phyloP scores from a whole-genome alignment of 2,888 invertebrate genomes.

The Drosophila putrida region DNA sequence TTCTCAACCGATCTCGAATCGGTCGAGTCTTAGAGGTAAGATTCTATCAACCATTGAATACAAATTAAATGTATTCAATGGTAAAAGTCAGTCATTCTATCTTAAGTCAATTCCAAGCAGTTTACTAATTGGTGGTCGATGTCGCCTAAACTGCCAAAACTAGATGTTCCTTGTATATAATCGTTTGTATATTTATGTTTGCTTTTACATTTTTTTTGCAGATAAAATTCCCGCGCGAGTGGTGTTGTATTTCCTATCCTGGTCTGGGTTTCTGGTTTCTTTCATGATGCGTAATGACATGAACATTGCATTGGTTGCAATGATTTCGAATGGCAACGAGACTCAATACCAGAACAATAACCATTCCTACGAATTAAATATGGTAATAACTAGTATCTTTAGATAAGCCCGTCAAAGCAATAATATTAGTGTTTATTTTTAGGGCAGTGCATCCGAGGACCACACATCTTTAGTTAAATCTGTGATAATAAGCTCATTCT shows the following conservation, averaged over 20 bases:
- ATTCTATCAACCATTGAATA: neutral
- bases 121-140: neutral
- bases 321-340: conserved; percentile 85
- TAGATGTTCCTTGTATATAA: too few relatives aligned
- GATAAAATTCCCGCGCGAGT: conserved; percentile 89
- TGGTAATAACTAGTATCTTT: conserved; percentile 58
- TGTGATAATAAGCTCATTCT: conserved; percentile 89
- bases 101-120: too few relatives aligned
- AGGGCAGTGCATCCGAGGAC: conserved; percentile 85
- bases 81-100: too few relatives aligned
- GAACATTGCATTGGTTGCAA: conserved; percentile 90
- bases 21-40: conserved; percentile 28
- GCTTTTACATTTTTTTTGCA: conserved; percentile 65
- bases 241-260: conserved; percentile 90
- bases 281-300: conserved; percentile 92
- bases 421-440: conserved; percentile 31
- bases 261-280: conserved; percentile 90
- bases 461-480: conserved; percentile 85
- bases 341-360: conserved; percentile 37
- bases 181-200: neutral
- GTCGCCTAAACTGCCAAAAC: neutral
- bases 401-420: neutral
- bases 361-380: conserved; percentile 38
- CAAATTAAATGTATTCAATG: neutral
- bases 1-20: conserved; percentile 8